Percentiles rank a stretch among this genome's conserved stretches.
phyloP scores from a whole-genome alignment of 2,113 vertebrate genomes.

The Laterallus jamaicensis region DNA sequence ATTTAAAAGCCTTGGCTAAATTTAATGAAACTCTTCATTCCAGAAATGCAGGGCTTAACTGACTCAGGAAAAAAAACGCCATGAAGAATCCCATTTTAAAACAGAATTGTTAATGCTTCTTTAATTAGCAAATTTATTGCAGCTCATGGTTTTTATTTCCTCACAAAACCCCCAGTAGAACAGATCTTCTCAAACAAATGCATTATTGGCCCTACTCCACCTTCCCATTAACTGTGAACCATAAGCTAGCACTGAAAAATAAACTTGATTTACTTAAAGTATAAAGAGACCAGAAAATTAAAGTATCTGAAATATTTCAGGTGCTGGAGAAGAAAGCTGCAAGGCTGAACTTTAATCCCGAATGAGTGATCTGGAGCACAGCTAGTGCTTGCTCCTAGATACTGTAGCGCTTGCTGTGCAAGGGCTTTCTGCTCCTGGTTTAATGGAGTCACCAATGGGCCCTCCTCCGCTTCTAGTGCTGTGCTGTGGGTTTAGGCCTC shows the following conservation, averaged over 20 bases:
- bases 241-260: not conserved
- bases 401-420: not conserved
- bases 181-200: conserved; percentile 9
- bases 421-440: not conserved
- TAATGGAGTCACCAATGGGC: conserved; percentile 17
- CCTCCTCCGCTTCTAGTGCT: conserved; percentile 24
- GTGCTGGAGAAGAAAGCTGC: not conserved
- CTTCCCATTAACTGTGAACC: conserved; percentile 2
- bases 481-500: conserved; percentile 14
- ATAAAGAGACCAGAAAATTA: conserved; percentile 13
- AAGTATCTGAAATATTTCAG: conserved; percentile 2
- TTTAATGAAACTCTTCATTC: not conserved
- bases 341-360: conserved; percentile 10
- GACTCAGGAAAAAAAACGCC: not conserved
- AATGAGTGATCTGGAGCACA: not conserved
- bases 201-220: not conserved
- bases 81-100: not conserved
- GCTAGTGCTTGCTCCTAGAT: not conserved
- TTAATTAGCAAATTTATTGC: conserved; percentile 32
- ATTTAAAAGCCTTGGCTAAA: not conserved
- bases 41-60: not conserved
- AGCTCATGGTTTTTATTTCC: conserved; percentile 16
- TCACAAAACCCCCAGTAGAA: not conserved
- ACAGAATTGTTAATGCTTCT: not conserved
- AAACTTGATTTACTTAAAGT: not conserved